Evolutionary conservation across 1,140 invertebrate genomes (phyloP), one percentile per base, ranked within the genome.

Genomic region (Matsumurasca onukii): DNA sequence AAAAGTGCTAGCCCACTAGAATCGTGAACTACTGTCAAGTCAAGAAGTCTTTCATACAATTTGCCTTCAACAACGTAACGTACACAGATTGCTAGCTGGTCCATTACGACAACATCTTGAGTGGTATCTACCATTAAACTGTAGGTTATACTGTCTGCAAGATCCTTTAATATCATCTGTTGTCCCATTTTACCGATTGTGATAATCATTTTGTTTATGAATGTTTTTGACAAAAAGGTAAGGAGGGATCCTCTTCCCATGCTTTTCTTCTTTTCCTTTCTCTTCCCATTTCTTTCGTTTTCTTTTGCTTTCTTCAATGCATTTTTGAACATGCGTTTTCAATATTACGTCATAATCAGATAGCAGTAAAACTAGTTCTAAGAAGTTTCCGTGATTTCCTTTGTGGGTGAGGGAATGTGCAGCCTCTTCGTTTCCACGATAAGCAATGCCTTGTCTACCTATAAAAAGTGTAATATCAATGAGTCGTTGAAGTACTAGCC

Each of bases 381-480:
- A 66, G 29, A 70, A 70, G 68, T 70, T 70, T 3, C 51, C 66
- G 68, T 70, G 69, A 62, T 70, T 70, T 39, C 62, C 30, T 12
- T 61, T 31, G 61, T 65, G 62, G 25, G 27, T 55, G 68, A 70
- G 51, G n/a, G 66, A 59, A 57, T 70, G 61, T 24, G 62, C 69
- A 29, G 49, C 69, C 68, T 70, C 69, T 68, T 70, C 61, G 45
- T 68, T 27, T 29, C 66, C 69, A 45, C 69, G 68, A 29, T 55
- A 70, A 22, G 69, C 69, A 62, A 70, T 61, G 52, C 69, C 69
- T 70, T 70, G 69, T 39, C 66, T 70, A 48, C 69, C 69, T 12
- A 70, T 49, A 59, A 70, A 70, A 1, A 70, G 39, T 61, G 61
- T 57, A 70, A 70, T 70, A 52, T 70, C 69, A 52, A 70, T 70